Evolutionary conservation across 1,140 invertebrate species (phyloP), one percentile per base, ranked within the genome.

Genomic region (Pseudomyrmex sp.): DNA sequence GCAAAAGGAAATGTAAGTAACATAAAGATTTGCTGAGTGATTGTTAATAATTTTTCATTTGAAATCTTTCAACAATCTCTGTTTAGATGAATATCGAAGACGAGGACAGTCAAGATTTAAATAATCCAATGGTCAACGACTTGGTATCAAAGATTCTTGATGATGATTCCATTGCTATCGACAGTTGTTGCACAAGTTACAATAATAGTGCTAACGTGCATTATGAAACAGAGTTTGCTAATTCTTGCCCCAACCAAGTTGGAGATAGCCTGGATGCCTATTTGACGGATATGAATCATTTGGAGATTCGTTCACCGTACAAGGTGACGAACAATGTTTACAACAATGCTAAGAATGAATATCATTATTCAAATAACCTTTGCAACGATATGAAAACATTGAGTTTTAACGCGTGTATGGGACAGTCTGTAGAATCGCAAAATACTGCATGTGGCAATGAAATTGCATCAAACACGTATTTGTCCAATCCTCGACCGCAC

Each of bases 111-210:
- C 91, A 93, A 85, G 94, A 93, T 88, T 82, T 96, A 82, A 95
- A 96, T 86, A 96, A 95, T 87, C 94, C 95, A n/a, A 95, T 96
- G 95, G 95, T 96, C 62, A 95, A 95, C 83, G 96, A 96, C 91
- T 93, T 96, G 89, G 96, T 96, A 86, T 95, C 95, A 46, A 96
- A 96, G 88, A 95, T 96, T 87, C 94, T 96, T 20, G 96, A 96
- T 86, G 96, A 96, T 72, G 95, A 95, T 80, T 94, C 95, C 82
- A 93, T 95, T 65, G 88, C 94, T 85, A 92, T 93, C 58, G 92
- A 93, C 85, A 88, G 92, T 85, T 95, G 91, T 87, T 88, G 89
- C 10, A 90, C 86, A 83, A 91, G 86, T 12, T 94, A 89, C 69
- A 92, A 92, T 68, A 92, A 92, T 83, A 58, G 72, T 18, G 90